Evolutionary conservation across 1,140 invertebrate species (phyloP).

Genomic region (Zelostemma sp.): DNA sequence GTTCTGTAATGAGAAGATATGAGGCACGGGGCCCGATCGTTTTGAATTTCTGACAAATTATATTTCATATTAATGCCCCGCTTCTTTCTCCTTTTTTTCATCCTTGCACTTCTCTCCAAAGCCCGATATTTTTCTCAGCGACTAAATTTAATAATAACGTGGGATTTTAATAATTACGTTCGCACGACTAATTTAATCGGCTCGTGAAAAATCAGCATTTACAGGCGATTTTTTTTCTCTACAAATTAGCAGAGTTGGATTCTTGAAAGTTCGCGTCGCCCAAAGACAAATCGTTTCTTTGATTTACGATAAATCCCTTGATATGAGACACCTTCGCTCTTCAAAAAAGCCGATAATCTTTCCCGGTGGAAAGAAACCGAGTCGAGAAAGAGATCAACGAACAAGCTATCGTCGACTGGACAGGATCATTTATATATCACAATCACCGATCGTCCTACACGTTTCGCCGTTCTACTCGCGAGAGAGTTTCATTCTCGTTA

Average conservation of each 20-base stretch:
- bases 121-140: no score
- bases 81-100: neutral
- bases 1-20: conserved; percentile 3
- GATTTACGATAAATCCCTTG: conserved; percentile 13
- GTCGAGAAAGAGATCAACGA: conserved; percentile 5
- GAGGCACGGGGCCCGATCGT: neutral
- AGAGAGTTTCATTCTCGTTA: neutral
- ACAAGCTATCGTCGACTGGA: conserved; percentile 2
- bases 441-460: neutral
- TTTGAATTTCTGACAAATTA: neutral
- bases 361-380: neutral
- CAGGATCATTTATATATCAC: conserved; percentile 11
- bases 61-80: neutral
- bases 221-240: no score
- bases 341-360: conserved; percentile 18
- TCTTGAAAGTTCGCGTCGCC: neutral
- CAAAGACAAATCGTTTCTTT: conserved; percentile 15
- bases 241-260: neutral
- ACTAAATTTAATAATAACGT: no score
- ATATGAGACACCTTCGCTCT: no score
- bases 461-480: no score
- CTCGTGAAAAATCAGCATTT: no score
- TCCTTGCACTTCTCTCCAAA: no score
- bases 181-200: no score
- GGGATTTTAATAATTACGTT: no score